A percentile compares a stretch with the other conserved stretches of the same genome.
Conservation (phyloP, 2,888 invertebrate genomes). For the Sinotaia quadrata region DNA sequence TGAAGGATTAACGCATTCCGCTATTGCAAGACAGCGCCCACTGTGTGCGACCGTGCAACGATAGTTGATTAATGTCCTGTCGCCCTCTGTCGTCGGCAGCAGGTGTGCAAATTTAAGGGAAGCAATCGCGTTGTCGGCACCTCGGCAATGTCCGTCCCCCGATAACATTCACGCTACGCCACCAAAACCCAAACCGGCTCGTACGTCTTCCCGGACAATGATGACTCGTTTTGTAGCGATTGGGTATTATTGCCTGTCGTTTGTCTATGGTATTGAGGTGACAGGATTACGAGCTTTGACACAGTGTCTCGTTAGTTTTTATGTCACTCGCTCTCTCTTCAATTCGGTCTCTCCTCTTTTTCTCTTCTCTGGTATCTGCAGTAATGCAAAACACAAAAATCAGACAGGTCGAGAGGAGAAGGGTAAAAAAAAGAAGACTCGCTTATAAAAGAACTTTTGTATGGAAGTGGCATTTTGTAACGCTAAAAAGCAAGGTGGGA, state of each 20-base stretch:
- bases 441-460: conserved; percentile 10
- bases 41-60: conserved; percentile 2
- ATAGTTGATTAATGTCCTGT: conserved; percentile 18
- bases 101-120: conserved; percentile 22
- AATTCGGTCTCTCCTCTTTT: background rate
- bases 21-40: background rate
- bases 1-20: conserved; percentile 12
- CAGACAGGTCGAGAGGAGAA: background rate
- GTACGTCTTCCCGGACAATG: conserved; percentile 7
- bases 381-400: background rate
- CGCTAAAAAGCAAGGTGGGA: conserved; percentile 22
- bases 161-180: conserved; percentile 10
- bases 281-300: background rate
- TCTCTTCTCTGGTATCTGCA: background rate
- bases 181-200: background rate
- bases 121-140: background rate
- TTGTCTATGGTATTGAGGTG: conserved; percentile 5
- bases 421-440: background rate
- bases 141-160: background rate
- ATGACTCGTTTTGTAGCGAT: conserved; percentile 9
- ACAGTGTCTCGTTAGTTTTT: conserved; percentile 18
- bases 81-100: conserved; percentile 2
- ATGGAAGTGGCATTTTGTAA: conserved; percentile 16
- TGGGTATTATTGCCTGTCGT: conserved; percentile 11
- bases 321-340: background rate